Evolutionary conservation across 92 coral and sea anemone species (phyloP).

Genomic region (Porites cylindrica): DNA sequence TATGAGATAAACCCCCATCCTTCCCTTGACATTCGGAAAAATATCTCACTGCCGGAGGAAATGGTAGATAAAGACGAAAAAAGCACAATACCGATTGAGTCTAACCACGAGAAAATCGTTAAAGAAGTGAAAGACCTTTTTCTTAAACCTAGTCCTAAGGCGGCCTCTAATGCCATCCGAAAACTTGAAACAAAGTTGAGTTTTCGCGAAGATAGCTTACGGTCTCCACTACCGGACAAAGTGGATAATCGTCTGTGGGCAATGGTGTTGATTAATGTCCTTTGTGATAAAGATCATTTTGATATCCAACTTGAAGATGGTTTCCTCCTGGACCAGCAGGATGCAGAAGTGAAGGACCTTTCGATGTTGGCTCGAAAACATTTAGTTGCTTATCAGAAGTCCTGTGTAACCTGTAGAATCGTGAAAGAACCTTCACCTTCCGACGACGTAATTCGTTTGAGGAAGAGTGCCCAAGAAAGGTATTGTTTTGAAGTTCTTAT

Average conservation of each 20-base stretch:
- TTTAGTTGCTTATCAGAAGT: slow-evolving; percentile 43
- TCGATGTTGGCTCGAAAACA: slow-evolving; percentile 25
- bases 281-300: slow-evolving; percentile 17
- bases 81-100: too few species aligned
- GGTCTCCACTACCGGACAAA: background rate
- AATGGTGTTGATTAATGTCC: slow-evolving; percentile 37
- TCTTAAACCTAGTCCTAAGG: background rate
- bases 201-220: background rate
- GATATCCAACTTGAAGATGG: background rate
- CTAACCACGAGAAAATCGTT: background rate
- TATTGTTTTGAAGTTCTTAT: slow-evolving; percentile 2
- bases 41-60: background rate
- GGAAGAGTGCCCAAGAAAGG: background rate
- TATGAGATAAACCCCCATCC: slow-evolving; percentile 64
- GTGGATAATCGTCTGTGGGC: slow-evolving; percentile 33
- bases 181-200: slow-evolving; percentile 22
- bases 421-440: background rate
- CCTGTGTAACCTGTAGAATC: slow-evolving; percentile 24
- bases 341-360: background rate
- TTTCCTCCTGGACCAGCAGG: slow-evolving; percentile 5
- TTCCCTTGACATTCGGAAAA: slow-evolving; percentile 6
- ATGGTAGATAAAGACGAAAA: background rate
- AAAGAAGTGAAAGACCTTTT: background rate
- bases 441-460: slow-evolving; percentile 12
- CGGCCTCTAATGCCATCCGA: background rate